These are phyloP conservation scores for Cephus pulcher DNA, from an alignment of 2,888 invertebrate species.

Conservation along the genomic window DNA sequence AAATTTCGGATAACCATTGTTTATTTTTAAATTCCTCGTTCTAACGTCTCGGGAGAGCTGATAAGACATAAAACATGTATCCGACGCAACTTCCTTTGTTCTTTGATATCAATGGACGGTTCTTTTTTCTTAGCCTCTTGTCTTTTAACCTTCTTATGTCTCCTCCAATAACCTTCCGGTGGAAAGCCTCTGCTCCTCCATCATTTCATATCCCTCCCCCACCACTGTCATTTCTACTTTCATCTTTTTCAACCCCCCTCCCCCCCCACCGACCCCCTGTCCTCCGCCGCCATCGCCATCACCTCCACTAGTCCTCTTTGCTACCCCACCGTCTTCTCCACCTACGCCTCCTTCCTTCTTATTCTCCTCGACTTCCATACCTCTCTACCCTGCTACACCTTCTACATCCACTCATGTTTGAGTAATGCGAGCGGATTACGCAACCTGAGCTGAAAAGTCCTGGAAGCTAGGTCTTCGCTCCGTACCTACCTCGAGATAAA, in stretches of 20 bases:
- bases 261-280: too few relatives aligned
- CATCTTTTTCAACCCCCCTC: neutral
- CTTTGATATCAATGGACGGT: neutral
- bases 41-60: neutral
- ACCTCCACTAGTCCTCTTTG: constrained; percentile 5
- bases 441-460: constrained; percentile 42
- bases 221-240: constrained; percentile 5
- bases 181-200: constrained; percentile 1
- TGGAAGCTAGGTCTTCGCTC: constrained; percentile 31
- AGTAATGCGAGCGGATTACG: constrained; percentile 45
- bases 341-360: constrained; percentile 8
- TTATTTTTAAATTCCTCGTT: neutral
- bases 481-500: constrained; percentile 35
- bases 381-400: constrained; percentile 11
- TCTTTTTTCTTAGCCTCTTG: constrained; percentile 9
- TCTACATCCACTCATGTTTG: constrained; percentile 39
- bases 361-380: neutral
- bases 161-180: constrained; percentile 12
- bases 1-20: neutral
- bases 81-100: neutral
- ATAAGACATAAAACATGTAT: neutral
- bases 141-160: constrained; percentile 24
- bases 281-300: neutral
- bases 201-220: constrained; percentile 5
- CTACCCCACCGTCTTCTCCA: constrained; percentile 3